Evolutionary conservation across 2,888 invertebrate species (phyloP).

Genomic region (Cephonodes hylas): DNA sequence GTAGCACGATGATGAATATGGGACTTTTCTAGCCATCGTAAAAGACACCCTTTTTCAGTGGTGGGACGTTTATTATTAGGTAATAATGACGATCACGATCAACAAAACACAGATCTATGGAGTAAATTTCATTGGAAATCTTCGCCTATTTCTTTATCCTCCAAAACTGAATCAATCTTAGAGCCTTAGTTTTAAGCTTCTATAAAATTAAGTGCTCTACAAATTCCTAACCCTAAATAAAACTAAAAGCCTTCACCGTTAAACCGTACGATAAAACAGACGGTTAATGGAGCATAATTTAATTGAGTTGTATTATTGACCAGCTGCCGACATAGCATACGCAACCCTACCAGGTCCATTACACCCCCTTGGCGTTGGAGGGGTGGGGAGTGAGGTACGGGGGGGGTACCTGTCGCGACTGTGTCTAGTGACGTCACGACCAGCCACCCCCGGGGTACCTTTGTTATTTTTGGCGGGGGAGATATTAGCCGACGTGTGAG

Average conservation of each 20-base stretch:
- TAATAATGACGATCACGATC: no score
- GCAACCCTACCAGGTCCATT: background rate
- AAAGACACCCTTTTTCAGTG: no score
- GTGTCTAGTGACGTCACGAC: conserved; percentile 24
- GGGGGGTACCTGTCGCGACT: conserved; percentile 26
- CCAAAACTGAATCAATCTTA: no score
- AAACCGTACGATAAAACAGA: background rate
- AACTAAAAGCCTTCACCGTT: background rate
- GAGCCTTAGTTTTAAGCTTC: no score
- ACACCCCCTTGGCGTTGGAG: background rate
- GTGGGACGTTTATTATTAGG: no score
- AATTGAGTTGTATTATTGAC: background rate
- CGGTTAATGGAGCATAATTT: background rate
- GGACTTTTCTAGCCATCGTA: no score
- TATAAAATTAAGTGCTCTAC: no score
- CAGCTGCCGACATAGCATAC: no score
- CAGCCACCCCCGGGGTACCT: conserved; percentile 10
- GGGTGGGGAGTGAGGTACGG: conserved; percentile 13
- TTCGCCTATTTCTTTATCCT: no score
- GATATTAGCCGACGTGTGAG: background rate
- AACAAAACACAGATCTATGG: no score
- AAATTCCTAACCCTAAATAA: background rate
- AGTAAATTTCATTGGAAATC: no score
- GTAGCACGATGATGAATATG: no score
- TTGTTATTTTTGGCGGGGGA: conserved; percentile 10